These are phyloP conservation scores for Paraplagusia blochii DNA, from an alignment of 2,113 vertebrate species.

Conservation along the genomic window DNA sequence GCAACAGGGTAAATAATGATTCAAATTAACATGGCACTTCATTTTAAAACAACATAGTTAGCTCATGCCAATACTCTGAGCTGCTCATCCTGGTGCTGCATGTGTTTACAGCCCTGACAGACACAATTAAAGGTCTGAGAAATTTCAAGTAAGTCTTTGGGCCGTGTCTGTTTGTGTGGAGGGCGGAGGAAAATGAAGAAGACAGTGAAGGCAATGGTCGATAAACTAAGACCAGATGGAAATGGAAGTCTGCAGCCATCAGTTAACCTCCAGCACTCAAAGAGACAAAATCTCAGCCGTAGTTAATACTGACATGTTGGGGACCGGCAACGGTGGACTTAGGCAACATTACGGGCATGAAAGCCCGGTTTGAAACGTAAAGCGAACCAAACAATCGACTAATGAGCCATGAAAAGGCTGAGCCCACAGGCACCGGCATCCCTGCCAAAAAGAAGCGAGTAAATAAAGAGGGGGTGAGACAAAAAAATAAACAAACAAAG, in stretches of 20 bases:
- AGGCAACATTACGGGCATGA: conserved; percentile 53
- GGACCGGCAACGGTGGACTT: conserved; percentile 51
- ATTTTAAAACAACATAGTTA: too few relatives aligned
- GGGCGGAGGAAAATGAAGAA: conserved; percentile 31
- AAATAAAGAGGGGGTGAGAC: conserved; percentile 46
- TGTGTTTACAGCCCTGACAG: conserved; percentile 29
- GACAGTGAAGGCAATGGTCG: conserved; percentile 45
- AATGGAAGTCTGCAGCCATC: conserved; percentile 48
- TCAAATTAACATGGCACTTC: too few relatives aligned
- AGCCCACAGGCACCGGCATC: conserved; percentile 55
- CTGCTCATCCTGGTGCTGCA: conserved; percentile 9
- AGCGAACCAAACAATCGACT: conserved; percentile 60
- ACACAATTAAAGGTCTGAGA: conserved; percentile 32
- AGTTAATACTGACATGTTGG: conserved; percentile 61
- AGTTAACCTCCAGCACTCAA: conserved; percentile 43
- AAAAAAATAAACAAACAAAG: conserved; percentile 44
- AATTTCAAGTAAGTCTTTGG: conserved; percentile 16
- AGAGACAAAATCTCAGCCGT: conserved; percentile 55
- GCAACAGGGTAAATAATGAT: too few relatives aligned
- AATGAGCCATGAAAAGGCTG: conserved; percentile 69
- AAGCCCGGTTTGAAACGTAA: conserved; percentile 54
- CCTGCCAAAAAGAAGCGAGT: conserved; percentile 52
- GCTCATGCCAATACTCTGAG: neutral
- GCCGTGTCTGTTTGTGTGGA: conserved; percentile 30
- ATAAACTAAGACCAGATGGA: conserved; percentile 57